Conservation (phyloP, 2,113 vertebrate species). For the Tympanuchus pallidicinctus region DNA sequence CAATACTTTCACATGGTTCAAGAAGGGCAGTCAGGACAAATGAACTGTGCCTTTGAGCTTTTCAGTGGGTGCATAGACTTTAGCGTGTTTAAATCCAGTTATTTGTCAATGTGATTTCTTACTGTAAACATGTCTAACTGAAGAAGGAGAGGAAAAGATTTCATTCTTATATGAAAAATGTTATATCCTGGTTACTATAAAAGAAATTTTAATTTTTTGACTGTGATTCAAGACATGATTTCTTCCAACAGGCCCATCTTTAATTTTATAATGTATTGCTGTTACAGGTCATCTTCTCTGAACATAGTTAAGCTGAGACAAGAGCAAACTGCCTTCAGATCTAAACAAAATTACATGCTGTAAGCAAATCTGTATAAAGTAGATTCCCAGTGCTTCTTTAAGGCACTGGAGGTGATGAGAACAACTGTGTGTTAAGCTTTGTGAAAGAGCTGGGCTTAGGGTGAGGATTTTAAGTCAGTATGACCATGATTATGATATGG, state of each 20-base stretch:
- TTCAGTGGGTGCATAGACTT: neutral
- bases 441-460: neutral
- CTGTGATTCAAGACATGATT: neutral
- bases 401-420: neutral
- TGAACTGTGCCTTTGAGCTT: neutral
- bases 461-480: neutral
- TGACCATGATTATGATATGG: neutral
- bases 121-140: neutral
- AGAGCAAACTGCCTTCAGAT: neutral
- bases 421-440: neutral
- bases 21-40: constrained; percentile 21
- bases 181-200: neutral
- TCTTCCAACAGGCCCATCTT: neutral
- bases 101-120: neutral
- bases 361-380: neutral
- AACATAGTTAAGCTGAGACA: neutral
- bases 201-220: neutral
- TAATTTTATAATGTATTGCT: neutral
- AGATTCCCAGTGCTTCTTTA: neutral
- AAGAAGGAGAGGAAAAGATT: neutral
- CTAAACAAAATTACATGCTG: neutral
- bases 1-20: neutral
- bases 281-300: neutral
- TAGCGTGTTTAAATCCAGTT: neutral
- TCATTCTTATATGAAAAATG: neutral